Evolutionary conservation across 2,888 invertebrate genomes (phyloP).

Genomic region (Ctenicera cuprea): DNA sequence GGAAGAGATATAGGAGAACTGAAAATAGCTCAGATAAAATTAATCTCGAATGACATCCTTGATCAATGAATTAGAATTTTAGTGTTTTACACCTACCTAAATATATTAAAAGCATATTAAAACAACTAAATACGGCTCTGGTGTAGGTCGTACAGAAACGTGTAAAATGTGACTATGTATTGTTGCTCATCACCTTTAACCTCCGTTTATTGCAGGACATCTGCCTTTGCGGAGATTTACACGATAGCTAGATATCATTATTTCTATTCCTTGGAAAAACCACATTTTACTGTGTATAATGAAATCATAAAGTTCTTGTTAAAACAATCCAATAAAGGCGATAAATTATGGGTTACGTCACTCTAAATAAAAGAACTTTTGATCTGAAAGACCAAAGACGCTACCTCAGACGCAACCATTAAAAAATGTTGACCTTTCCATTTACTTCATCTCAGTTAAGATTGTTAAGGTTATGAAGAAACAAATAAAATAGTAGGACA

Average conservation of each 20-base stretch:
- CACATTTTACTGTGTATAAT: slow-evolving; percentile 7
- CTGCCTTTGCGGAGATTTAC: slow-evolving; percentile 33
- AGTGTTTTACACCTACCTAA: neutral
- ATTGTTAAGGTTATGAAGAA: slow-evolving; percentile 22
- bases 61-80: neutral
- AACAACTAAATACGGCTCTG: slow-evolving; percentile 27
- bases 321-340: slow-evolving; percentile 15
- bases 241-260: slow-evolving; percentile 27
- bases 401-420: neutral
- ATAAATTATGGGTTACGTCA: slow-evolving; percentile 27
- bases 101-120: neutral
- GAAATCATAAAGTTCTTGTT: slow-evolving; percentile 20
- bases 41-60: neutral
- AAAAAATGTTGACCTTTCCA: slow-evolving; percentile 25
- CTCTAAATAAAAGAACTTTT: slow-evolving; percentile 27
- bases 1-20: no score
- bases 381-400: neutral
- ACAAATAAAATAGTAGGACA: slow-evolving; percentile 18
- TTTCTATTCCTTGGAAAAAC: slow-evolving; percentile 17
- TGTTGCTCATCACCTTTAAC: slow-evolving; percentile 35
- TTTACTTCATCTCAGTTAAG: slow-evolving; percentile 7
- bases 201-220: slow-evolving; percentile 30
- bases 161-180: slow-evolving; percentile 33
- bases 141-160: slow-evolving; percentile 21
- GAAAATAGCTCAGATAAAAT: neutral